These are phyloP conservation scores for Maccullochella peelii DNA, from an alignment of 2,113 vertebrate species.

Conservation along the genomic window DNA sequence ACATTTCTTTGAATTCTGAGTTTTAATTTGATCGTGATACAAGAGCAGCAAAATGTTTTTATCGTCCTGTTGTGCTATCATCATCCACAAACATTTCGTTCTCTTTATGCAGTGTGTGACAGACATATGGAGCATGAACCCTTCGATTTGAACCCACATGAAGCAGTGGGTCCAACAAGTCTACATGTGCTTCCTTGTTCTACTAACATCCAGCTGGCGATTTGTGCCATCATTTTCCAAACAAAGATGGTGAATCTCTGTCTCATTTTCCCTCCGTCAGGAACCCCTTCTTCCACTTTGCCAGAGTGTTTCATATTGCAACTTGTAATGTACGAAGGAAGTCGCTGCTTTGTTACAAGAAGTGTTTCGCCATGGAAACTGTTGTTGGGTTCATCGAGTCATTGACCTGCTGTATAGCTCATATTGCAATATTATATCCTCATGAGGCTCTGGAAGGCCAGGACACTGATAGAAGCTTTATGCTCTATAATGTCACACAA, in stretches of 20 bases:
- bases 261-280: background rate
- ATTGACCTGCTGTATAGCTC: background rate
- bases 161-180: slow-evolving; percentile 21
- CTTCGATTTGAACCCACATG: background rate
- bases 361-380: slow-evolving; percentile 10
- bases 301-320: background rate
- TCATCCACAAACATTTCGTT: background rate
- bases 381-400: background rate
- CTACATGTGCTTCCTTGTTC: slow-evolving; percentile 22
- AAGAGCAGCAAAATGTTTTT: background rate
- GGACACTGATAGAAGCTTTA: background rate
- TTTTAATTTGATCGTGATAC: too few species aligned
- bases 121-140: slow-evolving; percentile 32
- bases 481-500: background rate
- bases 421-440: slow-evolving; percentile 18
- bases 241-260: background rate
- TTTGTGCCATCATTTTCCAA: background rate
- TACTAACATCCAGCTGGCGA: slow-evolving; percentile 18
- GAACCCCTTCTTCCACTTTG: background rate
- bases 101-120: slow-evolving; percentile 42
- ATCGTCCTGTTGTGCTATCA: background rate
- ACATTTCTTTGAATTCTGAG: too few species aligned
- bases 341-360: slow-evolving; percentile 4
- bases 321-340: slow-evolving; percentile 32
- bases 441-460: background rate